phyloP scores from a whole-genome alignment of 2,888 invertebrate genomes.

The Imbricaverruca yamaguchii region DNA sequence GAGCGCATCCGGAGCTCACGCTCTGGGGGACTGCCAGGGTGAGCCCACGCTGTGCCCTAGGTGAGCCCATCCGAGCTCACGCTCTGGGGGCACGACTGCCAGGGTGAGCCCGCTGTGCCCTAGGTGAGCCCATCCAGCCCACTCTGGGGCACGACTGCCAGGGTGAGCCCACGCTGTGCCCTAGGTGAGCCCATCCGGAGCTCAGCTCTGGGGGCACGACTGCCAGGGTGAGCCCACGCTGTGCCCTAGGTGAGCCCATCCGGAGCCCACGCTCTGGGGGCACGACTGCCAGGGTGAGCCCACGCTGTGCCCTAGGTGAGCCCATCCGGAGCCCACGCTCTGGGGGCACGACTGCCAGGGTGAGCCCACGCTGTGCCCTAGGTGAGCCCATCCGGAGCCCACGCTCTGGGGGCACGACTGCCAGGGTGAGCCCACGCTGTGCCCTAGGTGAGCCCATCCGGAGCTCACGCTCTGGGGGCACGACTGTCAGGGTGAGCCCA shows the following conservation, averaged over 20 bases:
- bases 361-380: no score
- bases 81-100: slow-evolving; percentile 5
- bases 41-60: background rate
- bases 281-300: background rate
- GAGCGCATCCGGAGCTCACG: background rate
- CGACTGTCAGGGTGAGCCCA: background rate
- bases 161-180: no score
- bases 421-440: background rate
- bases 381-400: no score
- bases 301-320: no score
- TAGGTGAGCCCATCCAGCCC: background rate
- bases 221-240: background rate
- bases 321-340: background rate
- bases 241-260: no score
- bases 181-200: background rate
- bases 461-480: slow-evolving; percentile 5
- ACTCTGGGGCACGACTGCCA: no score
- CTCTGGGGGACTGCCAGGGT: slow-evolving; percentile 12
- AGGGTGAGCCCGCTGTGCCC: background rate
- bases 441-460: no score
- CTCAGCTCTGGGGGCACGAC: background rate
- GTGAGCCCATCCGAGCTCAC: background rate
- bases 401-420: slow-evolving; percentile 9
- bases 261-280: slow-evolving; percentile 4
- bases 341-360: slow-evolving; percentile 1